phyloP scores from a whole-genome alignment of 2,113 vertebrate species.

The Eptesicus fuscus region DNA sequence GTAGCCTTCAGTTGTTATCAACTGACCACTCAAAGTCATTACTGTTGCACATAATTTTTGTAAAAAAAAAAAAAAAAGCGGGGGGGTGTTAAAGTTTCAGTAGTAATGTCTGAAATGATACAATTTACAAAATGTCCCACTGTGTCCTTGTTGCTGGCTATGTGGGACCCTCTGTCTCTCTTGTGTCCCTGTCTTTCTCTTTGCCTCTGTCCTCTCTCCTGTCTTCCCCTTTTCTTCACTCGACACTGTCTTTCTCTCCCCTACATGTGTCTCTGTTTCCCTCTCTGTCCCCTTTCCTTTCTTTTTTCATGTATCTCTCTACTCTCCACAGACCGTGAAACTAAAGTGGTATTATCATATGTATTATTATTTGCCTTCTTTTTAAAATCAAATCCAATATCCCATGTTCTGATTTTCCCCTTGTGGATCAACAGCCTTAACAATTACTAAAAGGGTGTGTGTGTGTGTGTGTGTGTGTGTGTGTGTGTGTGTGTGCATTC shows the following conservation, averaged over 20 bases:
- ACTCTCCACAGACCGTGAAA: background rate
- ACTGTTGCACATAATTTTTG: background rate
- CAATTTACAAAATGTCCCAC: fast-evolving
- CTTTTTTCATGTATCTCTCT: background rate
- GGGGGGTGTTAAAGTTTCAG: background rate
- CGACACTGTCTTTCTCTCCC: background rate
- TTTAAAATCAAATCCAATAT: background rate
- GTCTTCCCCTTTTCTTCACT: background rate
- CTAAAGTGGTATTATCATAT: background rate
- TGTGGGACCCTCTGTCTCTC: background rate
- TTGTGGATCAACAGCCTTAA: background rate
- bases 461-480: background rate
- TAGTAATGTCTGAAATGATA: background rate
- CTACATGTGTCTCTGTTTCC: background rate
- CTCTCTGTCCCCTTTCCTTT: background rate
- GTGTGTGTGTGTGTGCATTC: background rate
- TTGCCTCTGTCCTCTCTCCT: background rate
- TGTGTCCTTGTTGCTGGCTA: too few species aligned
- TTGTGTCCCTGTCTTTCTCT: background rate
- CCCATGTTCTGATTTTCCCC: background rate
- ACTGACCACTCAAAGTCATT: background rate
- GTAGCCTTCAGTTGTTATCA: background rate
- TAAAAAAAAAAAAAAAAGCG: background rate
- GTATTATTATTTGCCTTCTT: background rate
- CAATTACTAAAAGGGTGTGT: background rate